phyloP scores from a whole-genome alignment of 2,113 vertebrate genomes.

The Ceyx melanurus region DNA sequence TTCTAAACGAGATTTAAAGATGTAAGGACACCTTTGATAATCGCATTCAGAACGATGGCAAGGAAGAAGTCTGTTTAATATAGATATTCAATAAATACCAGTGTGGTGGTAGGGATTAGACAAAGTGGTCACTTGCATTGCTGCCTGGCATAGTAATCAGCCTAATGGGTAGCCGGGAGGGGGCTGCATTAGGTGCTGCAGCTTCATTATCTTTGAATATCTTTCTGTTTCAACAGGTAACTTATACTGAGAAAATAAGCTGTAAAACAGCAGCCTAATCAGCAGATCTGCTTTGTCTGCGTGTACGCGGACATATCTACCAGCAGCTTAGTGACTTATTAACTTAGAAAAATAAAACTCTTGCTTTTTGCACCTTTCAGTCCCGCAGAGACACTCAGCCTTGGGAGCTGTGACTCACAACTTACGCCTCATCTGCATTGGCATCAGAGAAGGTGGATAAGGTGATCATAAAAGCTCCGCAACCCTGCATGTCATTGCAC shows the following conservation, averaged over 20 bases:
- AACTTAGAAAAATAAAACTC: conserved; percentile 39
- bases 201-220: not conserved
- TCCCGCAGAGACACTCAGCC: not conserved
- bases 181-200: not conserved
- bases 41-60: fast-evolving
- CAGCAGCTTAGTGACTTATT: conserved; percentile 42
- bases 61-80: not conserved
- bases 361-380: conserved; percentile 26
- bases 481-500: not conserved
- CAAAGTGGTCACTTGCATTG: not conserved
- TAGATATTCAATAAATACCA: not conserved
- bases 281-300: not conserved
- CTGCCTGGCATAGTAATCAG: not conserved
- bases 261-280: not conserved
- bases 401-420: not conserved
- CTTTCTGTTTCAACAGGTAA: not conserved
- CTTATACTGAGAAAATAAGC: not conserved
- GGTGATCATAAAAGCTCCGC: not conserved
- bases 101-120: not conserved
- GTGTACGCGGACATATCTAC: not conserved
- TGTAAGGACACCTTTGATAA: conserved; percentile 4
- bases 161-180: not conserved
- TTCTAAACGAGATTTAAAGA: conserved; percentile 48
- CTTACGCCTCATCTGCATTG: not conserved
- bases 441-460: not conserved